phyloP scores from a whole-genome alignment of 1,140 invertebrate genomes.

The Oscheius sp. region DNA sequence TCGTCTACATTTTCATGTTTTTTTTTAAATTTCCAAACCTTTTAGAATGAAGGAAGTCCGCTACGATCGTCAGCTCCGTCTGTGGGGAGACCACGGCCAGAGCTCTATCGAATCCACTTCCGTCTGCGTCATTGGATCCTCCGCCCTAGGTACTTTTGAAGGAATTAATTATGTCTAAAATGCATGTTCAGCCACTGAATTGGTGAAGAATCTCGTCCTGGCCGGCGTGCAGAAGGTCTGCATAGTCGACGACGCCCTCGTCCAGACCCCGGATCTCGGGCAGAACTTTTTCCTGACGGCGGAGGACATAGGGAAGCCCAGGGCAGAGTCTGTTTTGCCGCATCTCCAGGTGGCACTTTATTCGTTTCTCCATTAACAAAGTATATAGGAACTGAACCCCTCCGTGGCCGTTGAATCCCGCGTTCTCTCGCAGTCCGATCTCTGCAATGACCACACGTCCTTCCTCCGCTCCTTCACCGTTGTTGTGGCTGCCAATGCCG shows the following conservation, averaged over 20 bases:
- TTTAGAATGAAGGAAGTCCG: slow-evolving; percentile 15
- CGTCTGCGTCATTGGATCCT: slow-evolving; percentile 90
- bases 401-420: slow-evolving; percentile 10
- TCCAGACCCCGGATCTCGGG: slow-evolving; percentile 31
- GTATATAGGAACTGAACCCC: slow-evolving; percentile 39
- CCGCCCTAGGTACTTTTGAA: slow-evolving; percentile 73
- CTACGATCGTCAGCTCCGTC: slow-evolving; percentile 63
- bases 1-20: too few species aligned
- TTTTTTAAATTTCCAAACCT: too few species aligned
- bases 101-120: slow-evolving; percentile 78
- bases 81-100: slow-evolving; percentile 98
- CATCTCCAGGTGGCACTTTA: slow-evolving; percentile 21
- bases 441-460: not conserved
- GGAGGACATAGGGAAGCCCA: slow-evolving; percentile 29
- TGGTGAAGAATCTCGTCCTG: slow-evolving; percentile 86
- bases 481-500: slow-evolving; percentile 33
- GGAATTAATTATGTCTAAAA: not conserved
- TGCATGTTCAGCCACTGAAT: slow-evolving; percentile 67
- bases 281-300: slow-evolving; percentile 39
- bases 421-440: slow-evolving; percentile 4
- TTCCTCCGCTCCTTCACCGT: slow-evolving; percentile 29
- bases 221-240: slow-evolving; percentile 94
- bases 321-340: slow-evolving; percentile 29
- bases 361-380: too few species aligned
- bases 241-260: slow-evolving; percentile 73